These are phyloP conservation scores for Oscheius sp. DNA, from an alignment of 2,888 invertebrate species.

Conservation along the genomic window DNA sequence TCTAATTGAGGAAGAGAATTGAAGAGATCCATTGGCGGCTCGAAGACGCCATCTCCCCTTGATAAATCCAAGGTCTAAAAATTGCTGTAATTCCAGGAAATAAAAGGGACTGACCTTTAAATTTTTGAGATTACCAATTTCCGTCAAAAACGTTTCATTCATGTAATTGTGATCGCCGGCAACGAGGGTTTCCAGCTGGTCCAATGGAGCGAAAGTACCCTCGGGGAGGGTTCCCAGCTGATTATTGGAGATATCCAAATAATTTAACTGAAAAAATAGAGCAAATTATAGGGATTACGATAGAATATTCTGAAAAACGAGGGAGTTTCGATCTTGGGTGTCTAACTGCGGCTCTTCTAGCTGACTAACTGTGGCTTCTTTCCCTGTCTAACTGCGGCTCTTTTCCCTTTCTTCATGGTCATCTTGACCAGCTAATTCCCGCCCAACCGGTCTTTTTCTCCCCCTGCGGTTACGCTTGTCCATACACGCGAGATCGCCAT, in stretches of 20 bases:
- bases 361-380: no score
- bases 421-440: no score
- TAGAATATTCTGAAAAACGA: no score
- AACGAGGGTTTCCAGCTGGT: slow-evolving; percentile 80
- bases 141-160: slow-evolving; percentile 84
- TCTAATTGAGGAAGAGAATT: slow-evolving; percentile 74
- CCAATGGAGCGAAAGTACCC: slow-evolving; percentile 86
- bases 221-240: slow-evolving; percentile 86
- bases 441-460: background rate
- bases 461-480: background rate
- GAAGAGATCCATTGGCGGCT: slow-evolving; percentile 50
- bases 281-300: no score
- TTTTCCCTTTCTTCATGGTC: no score
- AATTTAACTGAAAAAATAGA: slow-evolving; percentile 78
- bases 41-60: slow-evolving; percentile 67
- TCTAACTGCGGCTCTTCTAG: no score
- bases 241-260: slow-evolving; percentile 87
- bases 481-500: background rate
- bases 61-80: slow-evolving; percentile 61
- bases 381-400: no score
- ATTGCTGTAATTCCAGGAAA: background rate
- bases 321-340: no score
- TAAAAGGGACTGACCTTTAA: slow-evolving; percentile 74
- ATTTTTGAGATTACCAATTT: slow-evolving; percentile 87
- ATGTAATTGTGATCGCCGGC: slow-evolving; percentile 87